phyloP scores from a whole-genome alignment of 2,888 invertebrate genomes.

The Panzeria rudis region DNA sequence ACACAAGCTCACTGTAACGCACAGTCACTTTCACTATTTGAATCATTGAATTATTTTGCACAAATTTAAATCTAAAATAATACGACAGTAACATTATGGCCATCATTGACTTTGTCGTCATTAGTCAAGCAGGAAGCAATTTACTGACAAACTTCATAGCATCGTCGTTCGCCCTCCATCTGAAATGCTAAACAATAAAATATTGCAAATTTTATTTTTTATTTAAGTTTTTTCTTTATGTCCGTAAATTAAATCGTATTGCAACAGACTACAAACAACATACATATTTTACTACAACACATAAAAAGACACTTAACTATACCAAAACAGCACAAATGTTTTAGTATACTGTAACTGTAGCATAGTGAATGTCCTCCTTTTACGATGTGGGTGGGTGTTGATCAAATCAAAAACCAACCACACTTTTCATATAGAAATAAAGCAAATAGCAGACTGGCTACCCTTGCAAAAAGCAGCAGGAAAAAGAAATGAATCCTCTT shows the following conservation, averaged over 20 bases:
- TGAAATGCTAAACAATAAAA: conserved; percentile 60
- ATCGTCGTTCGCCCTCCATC: background rate
- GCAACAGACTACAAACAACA: conserved; percentile 39
- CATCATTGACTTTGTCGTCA: conserved; percentile 67
- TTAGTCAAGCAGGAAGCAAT: conserved; percentile 68
- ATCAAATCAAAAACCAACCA: conserved; percentile 19
- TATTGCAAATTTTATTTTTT: conserved; percentile 63
- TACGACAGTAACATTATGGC: conserved; percentile 64
- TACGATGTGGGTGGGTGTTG: conserved; percentile 12
- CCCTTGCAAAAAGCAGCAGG: conserved; percentile 35
- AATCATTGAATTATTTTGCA: conserved; percentile 49
- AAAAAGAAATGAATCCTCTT: conserved; percentile 61
- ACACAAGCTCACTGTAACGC: background rate
- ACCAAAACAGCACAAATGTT: background rate
- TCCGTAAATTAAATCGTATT: conserved; percentile 50
- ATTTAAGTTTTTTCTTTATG: conserved; percentile 26
- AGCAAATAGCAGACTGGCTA: conserved; percentile 41
- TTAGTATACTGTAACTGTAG: background rate
- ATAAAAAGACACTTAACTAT: conserved; percentile 30
- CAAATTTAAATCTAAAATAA: conserved; percentile 38
- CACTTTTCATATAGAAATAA: conserved; percentile 19
- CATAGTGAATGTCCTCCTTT: conserved; percentile 7
- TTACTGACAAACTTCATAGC: conserved; percentile 64
- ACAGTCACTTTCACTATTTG: conserved; percentile 49
- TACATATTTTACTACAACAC: conserved; percentile 10